Percentiles rank a stretch among this genome's conserved stretches.
These are phyloP conservation scores for Mizuhopecten yessoensis DNA, from an alignment of 1,140 invertebrate genomes.

Conservation along the genomic window DNA sequence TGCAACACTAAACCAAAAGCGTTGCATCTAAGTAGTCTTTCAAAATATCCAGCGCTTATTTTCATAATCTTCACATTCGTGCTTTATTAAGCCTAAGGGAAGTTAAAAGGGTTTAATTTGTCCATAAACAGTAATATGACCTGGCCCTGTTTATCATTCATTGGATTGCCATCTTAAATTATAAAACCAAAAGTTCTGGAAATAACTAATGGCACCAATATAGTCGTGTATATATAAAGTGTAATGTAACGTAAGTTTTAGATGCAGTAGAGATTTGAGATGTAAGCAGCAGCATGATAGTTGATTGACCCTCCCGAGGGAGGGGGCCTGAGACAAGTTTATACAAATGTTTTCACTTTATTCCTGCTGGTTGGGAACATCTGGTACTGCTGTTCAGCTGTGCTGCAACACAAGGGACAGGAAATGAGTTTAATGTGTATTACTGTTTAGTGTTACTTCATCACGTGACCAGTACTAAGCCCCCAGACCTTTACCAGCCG, in stretches of 20 bases:
- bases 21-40: no score
- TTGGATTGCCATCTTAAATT: not conserved
- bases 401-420: not conserved
- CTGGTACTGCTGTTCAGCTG: not conserved
- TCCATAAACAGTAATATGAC: not conserved
- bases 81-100: no score
- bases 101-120: not conserved
- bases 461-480: not conserved
- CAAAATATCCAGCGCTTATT: no score
- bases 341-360: slow-evolving; percentile 39
- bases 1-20: no score
- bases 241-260: not conserved
- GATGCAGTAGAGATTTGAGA: not conserved
- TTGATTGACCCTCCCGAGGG: not conserved
- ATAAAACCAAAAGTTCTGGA: not conserved
- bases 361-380: slow-evolving; percentile 21
- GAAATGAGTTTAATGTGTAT: slow-evolving; percentile 39
- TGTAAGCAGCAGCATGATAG: not conserved
- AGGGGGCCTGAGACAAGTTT: not conserved
- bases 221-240: not conserved
- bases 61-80: no score
- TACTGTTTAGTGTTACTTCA: slow-evolving; percentile 33
- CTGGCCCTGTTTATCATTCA: not conserved
- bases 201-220: not conserved
- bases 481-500: not conserved